phyloP scores from a whole-genome alignment of 2,888 invertebrate species.

The Caenorhabditis angaria region DNA sequence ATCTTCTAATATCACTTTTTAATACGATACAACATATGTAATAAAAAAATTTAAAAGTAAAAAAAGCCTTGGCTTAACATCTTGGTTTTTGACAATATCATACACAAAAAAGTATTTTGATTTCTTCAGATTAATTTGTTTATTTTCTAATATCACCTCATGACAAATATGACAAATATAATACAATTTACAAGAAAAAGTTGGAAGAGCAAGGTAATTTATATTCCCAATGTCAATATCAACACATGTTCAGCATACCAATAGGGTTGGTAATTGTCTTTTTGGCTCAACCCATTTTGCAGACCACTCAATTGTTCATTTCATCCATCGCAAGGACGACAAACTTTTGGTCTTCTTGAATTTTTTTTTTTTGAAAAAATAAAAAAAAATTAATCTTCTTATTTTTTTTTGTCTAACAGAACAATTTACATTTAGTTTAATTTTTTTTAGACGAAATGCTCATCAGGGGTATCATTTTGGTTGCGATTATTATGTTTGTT shows the following conservation, averaged over 20 bases:
- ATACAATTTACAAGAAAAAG: too few species aligned
- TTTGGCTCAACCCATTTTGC: not conserved
- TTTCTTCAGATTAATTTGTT: too few species aligned
- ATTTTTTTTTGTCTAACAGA: not conserved
- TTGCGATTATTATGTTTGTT: not conserved
- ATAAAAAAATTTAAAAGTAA: too few species aligned
- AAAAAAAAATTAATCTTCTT: not conserved
- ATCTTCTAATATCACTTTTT: too few species aligned
- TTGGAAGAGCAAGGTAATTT: too few species aligned
- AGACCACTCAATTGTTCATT: not conserved
- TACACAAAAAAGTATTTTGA: too few species aligned
- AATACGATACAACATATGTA: too few species aligned
- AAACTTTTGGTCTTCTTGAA: not conserved
- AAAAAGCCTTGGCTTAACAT: too few species aligned
- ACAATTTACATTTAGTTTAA: not conserved
- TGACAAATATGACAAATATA: too few species aligned
- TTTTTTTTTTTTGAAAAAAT: not conserved
- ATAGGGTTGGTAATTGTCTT: not conserved
- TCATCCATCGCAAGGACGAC: constrained; percentile 4
- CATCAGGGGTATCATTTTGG: constrained; percentile 3
- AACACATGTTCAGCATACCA: not conserved
- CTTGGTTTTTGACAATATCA: too few species aligned
- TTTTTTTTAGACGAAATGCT: constrained; percentile 5
- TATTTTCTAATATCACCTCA: too few species aligned
- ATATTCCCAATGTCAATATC: not conserved